Evolutionary conservation across 2,888 invertebrate species (phyloP), one percentile per base, ranked within the genome.

Genomic region (Carcina quercana): DNA sequence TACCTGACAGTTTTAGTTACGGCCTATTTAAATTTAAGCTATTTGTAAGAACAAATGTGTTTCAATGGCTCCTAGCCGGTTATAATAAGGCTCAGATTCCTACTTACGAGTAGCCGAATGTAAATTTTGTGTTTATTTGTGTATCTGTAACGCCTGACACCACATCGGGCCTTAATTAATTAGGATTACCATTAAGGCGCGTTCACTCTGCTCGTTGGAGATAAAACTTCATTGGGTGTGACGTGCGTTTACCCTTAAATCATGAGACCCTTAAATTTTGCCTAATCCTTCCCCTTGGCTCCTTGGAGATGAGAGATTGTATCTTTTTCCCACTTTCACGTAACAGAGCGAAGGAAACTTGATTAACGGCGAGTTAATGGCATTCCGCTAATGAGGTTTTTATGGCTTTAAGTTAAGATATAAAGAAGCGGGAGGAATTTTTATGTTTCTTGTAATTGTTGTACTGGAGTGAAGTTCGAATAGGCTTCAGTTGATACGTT

Each of bases 111-210:
- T n/a, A n/a, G n/a, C n/a, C 12, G 15, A 19, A 21, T 27, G 19
- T 29, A 21, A 24, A 24, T 34, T 24, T 26, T 43, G 42, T 50
- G 48, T 55, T 45, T 44, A 46, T 49, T 43, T 49, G 43, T 42
- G 52, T 56, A 53, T 61, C 59, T 56, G 55, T 63, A 59, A 63
- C 56, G 59, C 62, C 59, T 58, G 58, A 53, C 58, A 52, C 60
- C 59, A 60, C 63, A 62, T 61, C 59, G 61, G 64, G 62, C 62
- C 61, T 59, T 74, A 75, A 78, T 79, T 76, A 76, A 78, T 78
- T 74, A 72, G 73, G 71, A 76, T 76, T 74, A 73, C 61, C 54
- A 59, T 55, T 53, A 51, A 53, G 50, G 52, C 58, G 48, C 58
- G 47, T 45, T 51, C 52, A 49, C 47, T 62, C 60, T 56, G 67